These are phyloP conservation scores for Cryptosula pallasiana DNA, from an alignment of 2,888 invertebrate species.

Conservation along the genomic window DNA sequence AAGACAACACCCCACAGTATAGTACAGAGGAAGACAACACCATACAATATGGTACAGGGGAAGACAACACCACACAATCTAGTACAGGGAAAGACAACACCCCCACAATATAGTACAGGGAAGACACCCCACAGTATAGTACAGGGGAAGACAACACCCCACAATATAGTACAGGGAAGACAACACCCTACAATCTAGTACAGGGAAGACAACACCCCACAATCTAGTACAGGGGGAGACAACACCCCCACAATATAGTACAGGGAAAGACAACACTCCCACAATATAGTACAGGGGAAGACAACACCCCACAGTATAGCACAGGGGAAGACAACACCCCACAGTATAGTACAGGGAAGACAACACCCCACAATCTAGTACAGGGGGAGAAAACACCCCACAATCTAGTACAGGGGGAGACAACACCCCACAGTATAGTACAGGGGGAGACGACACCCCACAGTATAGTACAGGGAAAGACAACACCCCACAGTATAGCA, in stretches of 20 bases:
- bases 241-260: not conserved
- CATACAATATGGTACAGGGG: not conserved
- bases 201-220: not conserved
- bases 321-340: too few species aligned
- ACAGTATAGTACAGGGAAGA: too few species aligned
- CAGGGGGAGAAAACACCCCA: too few species aligned
- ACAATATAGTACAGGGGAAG: not conserved
- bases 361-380: too few species aligned
- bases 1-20: not conserved
- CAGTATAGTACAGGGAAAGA: too few species aligned
- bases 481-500: too few species aligned
- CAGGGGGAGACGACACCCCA: too few species aligned
- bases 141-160: not conserved
- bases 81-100: not conserved
- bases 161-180: not conserved
- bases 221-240: not conserved
- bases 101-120: not conserved
- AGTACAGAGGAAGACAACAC: not conserved
- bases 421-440: too few species aligned
- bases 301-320: not conserved
- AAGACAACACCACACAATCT: not conserved
- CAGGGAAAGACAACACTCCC: not conserved
- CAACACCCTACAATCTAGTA: not conserved
- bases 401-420: too few species aligned
- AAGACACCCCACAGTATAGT: not conserved